phyloP scores from a whole-genome alignment of 2,888 invertebrate genomes.

The Drosophila mulleri region DNA sequence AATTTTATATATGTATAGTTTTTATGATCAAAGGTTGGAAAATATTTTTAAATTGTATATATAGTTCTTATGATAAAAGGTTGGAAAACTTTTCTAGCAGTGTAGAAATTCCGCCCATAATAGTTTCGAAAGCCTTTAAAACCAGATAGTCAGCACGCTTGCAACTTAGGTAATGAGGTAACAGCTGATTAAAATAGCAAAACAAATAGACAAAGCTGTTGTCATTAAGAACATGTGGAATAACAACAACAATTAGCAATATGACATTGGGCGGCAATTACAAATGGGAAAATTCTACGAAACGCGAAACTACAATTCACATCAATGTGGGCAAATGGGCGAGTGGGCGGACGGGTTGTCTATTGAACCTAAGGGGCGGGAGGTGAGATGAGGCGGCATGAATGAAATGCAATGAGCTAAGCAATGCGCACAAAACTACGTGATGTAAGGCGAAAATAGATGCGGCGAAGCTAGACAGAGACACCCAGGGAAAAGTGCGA shows the following conservation, averaged over 20 bases:
- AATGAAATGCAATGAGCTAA: conserved; percentile 64
- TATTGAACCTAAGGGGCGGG: conserved; percentile 11
- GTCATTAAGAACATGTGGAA: conserved; percentile 11
- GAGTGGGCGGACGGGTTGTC: conserved; percentile 11
- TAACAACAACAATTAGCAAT: conserved; percentile 25
- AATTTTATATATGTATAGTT: no score
- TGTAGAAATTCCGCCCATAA: conserved; percentile 19
- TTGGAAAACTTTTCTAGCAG: neutral
- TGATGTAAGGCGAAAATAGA: conserved; percentile 15
- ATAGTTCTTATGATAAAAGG: no score
- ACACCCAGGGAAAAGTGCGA: neutral
- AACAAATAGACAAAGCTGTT: neutral
- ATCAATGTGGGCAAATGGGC: conserved; percentile 4
- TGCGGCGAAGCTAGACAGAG: conserved; percentile 24
- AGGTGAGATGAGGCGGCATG: conserved; percentile 43
- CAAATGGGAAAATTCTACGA: conserved; percentile 46
- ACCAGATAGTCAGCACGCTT: conserved; percentile 11
- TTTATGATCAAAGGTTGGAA: no score
- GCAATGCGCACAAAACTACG: conserved; percentile 28
- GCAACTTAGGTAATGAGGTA: conserved; percentile 4
- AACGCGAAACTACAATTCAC: conserved; percentile 26
- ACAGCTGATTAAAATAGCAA: conserved; percentile 35
- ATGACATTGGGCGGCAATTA: conserved; percentile 66
- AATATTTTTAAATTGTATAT: no score
- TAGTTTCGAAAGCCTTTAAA: conserved; percentile 6